Evolutionary conservation across 1,140 invertebrate species (phyloP).

Genomic region (Monochamus saltuarius): DNA sequence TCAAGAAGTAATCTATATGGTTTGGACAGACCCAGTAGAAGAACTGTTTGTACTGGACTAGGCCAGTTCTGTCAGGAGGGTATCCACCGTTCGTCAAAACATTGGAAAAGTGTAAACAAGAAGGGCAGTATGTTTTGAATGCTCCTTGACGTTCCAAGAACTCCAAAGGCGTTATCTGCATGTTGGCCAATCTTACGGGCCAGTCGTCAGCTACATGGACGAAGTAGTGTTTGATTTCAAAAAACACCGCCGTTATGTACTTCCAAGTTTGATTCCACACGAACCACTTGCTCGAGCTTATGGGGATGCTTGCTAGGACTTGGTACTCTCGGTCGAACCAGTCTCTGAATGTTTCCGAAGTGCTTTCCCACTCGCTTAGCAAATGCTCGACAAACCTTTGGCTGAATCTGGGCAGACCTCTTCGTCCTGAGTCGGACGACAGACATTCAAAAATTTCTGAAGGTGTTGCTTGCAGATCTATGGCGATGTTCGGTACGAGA

Average conservation of each 20-base stretch:
- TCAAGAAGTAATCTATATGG: conserved; percentile 54
- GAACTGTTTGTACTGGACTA: conserved; percentile 55
- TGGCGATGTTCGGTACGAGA: conserved; percentile 56
- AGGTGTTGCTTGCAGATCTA: conserved; percentile 53
- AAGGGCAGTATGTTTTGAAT: conserved; percentile 58
- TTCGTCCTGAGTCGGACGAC: conserved; percentile 42
- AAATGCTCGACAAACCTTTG: conserved; percentile 50
- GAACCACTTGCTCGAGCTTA: conserved; percentile 53
- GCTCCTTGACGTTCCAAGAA: conserved; percentile 54
- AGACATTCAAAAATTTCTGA: conserved; percentile 50
- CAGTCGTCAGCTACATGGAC: conserved; percentile 36
- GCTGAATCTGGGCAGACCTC: conserved; percentile 48
- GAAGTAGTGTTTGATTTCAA: conserved; percentile 43
- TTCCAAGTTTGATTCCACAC: conserved; percentile 52
- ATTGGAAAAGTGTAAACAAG: conserved; percentile 54
- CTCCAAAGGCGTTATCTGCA: conserved; percentile 53
- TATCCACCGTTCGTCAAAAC: conserved; percentile 48
- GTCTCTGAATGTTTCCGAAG: conserved; percentile 45
- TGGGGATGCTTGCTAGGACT: conserved; percentile 50
- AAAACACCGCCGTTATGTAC: conserved; percentile 42
- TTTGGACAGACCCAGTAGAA: conserved; percentile 61
- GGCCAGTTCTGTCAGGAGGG: conserved; percentile 55
- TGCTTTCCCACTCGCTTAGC: conserved; percentile 52
- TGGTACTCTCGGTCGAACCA: conserved; percentile 57
- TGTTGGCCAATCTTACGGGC: conserved; percentile 42